A percentile compares a stretch with the other conserved stretches of the same genome.
phyloP scores from a whole-genome alignment of 2,888 invertebrate species.

The Parasteatoda lunata region DNA sequence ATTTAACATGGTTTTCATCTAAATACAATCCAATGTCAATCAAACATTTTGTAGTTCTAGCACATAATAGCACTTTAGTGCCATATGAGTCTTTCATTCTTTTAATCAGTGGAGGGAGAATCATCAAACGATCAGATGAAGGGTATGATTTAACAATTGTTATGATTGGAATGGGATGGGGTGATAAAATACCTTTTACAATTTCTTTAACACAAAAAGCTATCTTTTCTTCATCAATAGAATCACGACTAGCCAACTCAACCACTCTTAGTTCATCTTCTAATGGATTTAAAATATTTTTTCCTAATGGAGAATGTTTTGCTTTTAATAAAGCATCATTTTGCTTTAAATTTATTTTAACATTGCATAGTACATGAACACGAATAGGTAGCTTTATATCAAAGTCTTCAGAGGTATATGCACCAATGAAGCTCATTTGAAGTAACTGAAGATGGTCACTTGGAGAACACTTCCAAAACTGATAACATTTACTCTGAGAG shows the following conservation, averaged over 20 bases:
- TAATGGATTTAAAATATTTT: conserved; percentile 50
- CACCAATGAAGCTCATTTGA: conserved; percentile 34
- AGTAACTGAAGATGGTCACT: conserved; percentile 31
- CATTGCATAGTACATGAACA: conserved; percentile 43
- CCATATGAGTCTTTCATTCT: conserved; percentile 45
- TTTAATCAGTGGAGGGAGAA: conserved; percentile 41
- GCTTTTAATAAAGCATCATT: conserved; percentile 49
- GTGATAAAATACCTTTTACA: conserved; percentile 44
- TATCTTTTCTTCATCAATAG: conserved; percentile 4
- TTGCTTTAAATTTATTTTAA: conserved; percentile 50
- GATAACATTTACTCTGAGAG: not conserved
- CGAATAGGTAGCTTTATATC: conserved; percentile 37
- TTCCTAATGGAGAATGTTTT: conserved; percentile 27
- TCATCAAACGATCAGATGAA: conserved; percentile 27
- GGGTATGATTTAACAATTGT: conserved; percentile 39
- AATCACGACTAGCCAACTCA: conserved; percentile 2
- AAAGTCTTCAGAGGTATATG: conserved; percentile 46
- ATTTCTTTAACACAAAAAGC: conserved; percentile 44
- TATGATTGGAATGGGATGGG: conserved; percentile 49
- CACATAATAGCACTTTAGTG: conserved; percentile 53
- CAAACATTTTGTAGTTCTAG: conserved; percentile 45
- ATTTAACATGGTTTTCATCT: conserved; percentile 6
- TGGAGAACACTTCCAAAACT: not conserved
- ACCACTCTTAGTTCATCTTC: conserved; percentile 18
- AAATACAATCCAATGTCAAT: conserved; percentile 45